Evolutionary conservation across 2,797 vertebrate species (phyloP).

Genomic region (Lutra lutra): DNA sequence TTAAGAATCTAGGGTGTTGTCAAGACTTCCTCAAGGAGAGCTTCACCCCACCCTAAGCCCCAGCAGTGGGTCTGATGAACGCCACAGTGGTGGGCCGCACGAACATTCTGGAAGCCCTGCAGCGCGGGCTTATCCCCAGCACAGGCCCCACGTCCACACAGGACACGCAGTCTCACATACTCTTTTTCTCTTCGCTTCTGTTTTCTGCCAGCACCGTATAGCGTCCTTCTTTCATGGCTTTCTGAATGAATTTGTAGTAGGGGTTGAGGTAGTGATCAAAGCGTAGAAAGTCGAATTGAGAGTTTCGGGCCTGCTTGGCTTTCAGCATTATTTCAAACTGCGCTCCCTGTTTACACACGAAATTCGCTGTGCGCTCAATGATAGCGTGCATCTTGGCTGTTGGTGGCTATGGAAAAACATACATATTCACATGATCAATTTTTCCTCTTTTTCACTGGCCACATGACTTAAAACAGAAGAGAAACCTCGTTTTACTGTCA

Average conservation of each 20-base stretch:
- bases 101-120: not conserved
- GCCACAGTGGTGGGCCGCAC: not conserved
- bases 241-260: slow-evolving; percentile 98
- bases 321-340: slow-evolving; percentile 99
- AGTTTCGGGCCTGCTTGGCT: slow-evolving; percentile 97
- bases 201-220: slow-evolving; percentile 88
- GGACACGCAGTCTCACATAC: slow-evolving; percentile 83
- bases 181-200: slow-evolving; percentile 88
- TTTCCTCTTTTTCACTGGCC: not conserved
- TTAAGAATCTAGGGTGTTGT: not conserved
- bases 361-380: slow-evolving; percentile 97
- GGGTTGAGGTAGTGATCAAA: slow-evolving; percentile 99
- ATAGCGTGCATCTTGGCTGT: slow-evolving; percentile 98
- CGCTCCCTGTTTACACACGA: slow-evolving; percentile 97
- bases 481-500: not conserved
- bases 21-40: not conserved
- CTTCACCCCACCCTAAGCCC: not conserved
- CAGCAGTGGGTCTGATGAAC: not conserved
- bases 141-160: not conserved
- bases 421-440: not conserved
- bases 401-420: slow-evolving; percentile 89
- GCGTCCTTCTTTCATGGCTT: slow-evolving; percentile 96
- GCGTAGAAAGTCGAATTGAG: slow-evolving; percentile 97
- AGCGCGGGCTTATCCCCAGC: not conserved
- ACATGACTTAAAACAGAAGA: not conserved